Evolutionary conservation across 2,888 invertebrate genomes (phyloP), one percentile per base, ranked within the genome.

Genomic region (Nemoura dubitans): DNA sequence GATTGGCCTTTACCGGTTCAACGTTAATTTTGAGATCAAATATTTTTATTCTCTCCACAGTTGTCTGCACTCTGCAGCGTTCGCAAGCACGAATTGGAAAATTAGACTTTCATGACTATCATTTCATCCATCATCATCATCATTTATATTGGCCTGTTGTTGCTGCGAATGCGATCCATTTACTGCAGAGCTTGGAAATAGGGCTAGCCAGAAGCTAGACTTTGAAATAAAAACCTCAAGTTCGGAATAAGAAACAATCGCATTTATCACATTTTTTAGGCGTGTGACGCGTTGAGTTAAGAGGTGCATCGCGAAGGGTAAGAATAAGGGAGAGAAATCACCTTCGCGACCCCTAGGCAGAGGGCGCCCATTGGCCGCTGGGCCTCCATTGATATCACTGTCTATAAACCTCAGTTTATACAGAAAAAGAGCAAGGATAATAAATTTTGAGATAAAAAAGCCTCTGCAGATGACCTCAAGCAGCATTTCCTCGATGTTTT

Each of bases 401-500:
- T 59, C 59, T 59, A 59, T 59, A 59, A 59, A 59, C 59, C 59
- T 10, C 2, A 21, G 59, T 59, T 59, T 59, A 16, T 59, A 59
- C 59, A 59, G 59, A 59, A 59, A 59, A 59, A 59, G 21, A 59
- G 16, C 16, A 59, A 16, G 59, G 59, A 59, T 59, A 59, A 59
- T 59, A 59, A 59, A 59, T 59, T 59, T 59, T 21, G 59, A 59
- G 59, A 59, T 59, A 59, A 59, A 59, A 59, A 59, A 21, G 21
- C 59, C 59, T 59, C 59, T 59, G 59, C 78, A 27, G 78, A 28
- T 28, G 78, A 78, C 78, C 78, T n/a, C 28, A 78, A 28, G 78
- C 26, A 16, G 78, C 26, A 78, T 27, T 78, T 78, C n/a, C 28
- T n/a, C 78, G 26, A 78, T 26, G 78, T 83, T 83, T 83, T 83